Evolutionary conservation across 2,113 vertebrate genomes (phyloP).

Genomic region (Syrmaticus mikado): DNA sequence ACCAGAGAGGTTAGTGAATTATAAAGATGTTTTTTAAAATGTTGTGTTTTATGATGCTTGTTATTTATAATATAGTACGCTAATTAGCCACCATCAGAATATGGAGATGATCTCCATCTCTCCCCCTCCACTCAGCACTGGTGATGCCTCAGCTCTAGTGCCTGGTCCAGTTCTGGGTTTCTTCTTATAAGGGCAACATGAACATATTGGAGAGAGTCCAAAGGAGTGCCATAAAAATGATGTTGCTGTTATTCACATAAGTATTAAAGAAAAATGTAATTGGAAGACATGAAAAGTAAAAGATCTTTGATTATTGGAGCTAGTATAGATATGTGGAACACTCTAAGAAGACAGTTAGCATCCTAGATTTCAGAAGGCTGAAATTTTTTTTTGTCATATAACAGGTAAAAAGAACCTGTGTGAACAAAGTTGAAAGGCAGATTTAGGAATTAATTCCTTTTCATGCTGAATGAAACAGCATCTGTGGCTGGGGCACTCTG

Average conservation of each 20-base stretch:
- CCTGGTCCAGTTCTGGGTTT: too few relatives aligned
- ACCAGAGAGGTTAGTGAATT: slow-evolving; percentile 89
- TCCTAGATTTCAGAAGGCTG: neutral
- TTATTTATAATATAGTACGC: neutral
- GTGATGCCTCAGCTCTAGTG: too few relatives aligned
- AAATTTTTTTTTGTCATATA: neutral
- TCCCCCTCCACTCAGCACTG: neutral
- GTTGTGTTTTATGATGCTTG: neutral
- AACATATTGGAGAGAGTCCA: too few relatives aligned
- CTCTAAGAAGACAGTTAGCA: neutral
- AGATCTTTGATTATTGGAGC: neutral
- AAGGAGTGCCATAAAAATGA: too few relatives aligned
- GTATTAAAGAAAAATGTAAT: neutral
- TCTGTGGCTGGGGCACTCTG: neutral
- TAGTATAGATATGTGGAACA: neutral
- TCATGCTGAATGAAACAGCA: neutral
- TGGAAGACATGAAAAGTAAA: neutral
- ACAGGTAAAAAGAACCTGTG: neutral
- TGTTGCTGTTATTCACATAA: neutral
- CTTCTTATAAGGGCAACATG: too few relatives aligned
- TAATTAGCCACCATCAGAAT: neutral
- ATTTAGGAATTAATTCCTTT: neutral
- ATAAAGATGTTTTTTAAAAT: neutral
- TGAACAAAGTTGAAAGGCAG: neutral
- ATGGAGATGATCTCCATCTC: neutral